Evolutionary conservation across 1,140 invertebrate species (phyloP).

Genomic region (Solenopsis fugax): DNA sequence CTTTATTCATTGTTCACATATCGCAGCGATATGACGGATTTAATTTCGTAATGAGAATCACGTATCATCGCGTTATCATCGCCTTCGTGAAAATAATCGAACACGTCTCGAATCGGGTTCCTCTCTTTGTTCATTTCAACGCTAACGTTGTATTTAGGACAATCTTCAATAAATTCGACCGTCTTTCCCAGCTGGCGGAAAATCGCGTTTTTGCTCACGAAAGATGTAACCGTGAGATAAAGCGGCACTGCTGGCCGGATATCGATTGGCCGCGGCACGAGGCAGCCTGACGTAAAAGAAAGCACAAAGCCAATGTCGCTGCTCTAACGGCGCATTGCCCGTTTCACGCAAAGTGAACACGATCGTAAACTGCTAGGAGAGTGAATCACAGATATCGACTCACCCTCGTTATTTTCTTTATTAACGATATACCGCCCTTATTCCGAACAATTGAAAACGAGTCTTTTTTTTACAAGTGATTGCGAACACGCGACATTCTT

Average conservation of each 20-base stretch:
- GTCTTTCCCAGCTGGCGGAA: neutral
- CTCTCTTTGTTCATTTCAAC: neutral
- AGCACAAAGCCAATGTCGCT: slow-evolving; percentile 59
- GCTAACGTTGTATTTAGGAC: slow-evolving; percentile 4
- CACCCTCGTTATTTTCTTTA: neutral
- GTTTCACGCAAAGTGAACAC: slow-evolving; percentile 40
- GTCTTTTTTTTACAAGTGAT: neutral
- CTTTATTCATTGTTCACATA: neutral
- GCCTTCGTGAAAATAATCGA: neutral
- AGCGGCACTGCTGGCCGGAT: slow-evolving; percentile 22
- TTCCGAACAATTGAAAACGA: neutral
- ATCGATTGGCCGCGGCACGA: slow-evolving; percentile 46
- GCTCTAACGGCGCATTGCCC: slow-evolving; percentile 25
- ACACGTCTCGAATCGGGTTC: neutral
- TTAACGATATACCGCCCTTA: neutral
- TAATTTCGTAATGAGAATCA: neutral
- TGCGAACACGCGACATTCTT: neutral
- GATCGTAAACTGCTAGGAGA: neutral
- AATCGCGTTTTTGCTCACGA: neutral
- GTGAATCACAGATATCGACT: neutral
- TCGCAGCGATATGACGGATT: neutral
- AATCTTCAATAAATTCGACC: neutral
- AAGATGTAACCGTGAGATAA: slow-evolving; percentile 29
- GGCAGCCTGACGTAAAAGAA: slow-evolving; percentile 33
- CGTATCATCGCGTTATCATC: neutral